Conservation (phyloP, 2,888 invertebrate species). For the Brenthis ino region DNA sequence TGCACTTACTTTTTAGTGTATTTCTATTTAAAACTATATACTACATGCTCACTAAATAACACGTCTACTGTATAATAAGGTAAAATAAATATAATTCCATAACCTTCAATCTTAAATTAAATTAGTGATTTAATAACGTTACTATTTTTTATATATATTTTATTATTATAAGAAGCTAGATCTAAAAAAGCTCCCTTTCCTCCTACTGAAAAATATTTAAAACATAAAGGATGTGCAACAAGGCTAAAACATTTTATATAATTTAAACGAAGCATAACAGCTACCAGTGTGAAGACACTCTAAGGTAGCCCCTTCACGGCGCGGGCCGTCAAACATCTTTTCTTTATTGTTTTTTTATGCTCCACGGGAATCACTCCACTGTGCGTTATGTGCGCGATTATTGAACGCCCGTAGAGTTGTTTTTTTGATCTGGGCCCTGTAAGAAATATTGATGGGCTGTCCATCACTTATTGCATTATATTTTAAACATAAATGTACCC, state of each 20-base stretch:
- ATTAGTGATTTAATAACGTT: no score
- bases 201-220: no score
- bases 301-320: conserved; percentile 28
- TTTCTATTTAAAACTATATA: no score
- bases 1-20: no score
- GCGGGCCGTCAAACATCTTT: conserved; percentile 56
- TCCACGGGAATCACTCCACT: conserved; percentile 30
- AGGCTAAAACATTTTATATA: background rate
- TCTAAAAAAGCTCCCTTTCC: no score
- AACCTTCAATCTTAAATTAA: no score
- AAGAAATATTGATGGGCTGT: conserved; percentile 26
- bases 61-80: no score
- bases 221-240: background rate
- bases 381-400: conserved; percentile 48
- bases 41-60: no score
- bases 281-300: conserved; percentile 21
- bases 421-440: conserved; percentile 34
- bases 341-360: conserved; percentile 68
- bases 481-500: conserved; percentile 7
- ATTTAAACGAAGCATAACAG: conserved; percentile 13
- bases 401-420: conserved; percentile 34
- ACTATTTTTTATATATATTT: no score
- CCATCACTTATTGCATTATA: conserved; percentile 12
- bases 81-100: no score
- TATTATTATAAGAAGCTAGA: no score